Evolutionary conservation across 1,140 invertebrate genomes (phyloP), one percentile per base, ranked within the genome.

Genomic region (Muscidifurax raptorellus): DNA sequence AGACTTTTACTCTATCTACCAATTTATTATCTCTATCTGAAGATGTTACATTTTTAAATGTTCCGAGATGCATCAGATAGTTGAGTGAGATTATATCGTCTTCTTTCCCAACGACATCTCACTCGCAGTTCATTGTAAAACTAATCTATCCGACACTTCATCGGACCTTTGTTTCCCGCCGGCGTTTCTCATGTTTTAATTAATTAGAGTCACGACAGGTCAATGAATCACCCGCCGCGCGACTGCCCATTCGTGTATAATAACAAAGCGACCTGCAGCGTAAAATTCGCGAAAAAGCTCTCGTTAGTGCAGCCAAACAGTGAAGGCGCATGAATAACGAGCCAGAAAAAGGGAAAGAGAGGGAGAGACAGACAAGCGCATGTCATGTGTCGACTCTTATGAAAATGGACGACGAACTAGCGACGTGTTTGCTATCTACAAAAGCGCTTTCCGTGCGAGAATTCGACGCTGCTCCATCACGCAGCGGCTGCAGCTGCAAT

Each of bases 381-480:
- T 27, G 75, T 77, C 75, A 32, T 85, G 78, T 76, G 79, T 84
- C 85, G 83, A 82, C 76, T 81, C 71, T 89, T 89, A 89, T 89
- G 86, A 90, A 89, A 91, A 90, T 91, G 86, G 89, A 90, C 88
- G 84, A 75, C 85, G 87, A 84, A 74, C 74, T 69, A 27, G 66
- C 28, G n/a, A 74, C 85, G 32, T 64, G 82, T 66, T 75, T 77
- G 75, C 76, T 82, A 83, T 88, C 85, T 64, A 28, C 25, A 83
- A 82, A 86, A 82, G 76, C 82, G 78, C 52, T 64, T 36, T 22
- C 47, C n/a, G 27, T 69, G 72, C 66, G 83, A 47, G 76, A 66
- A 79, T 76, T 81, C 69, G 44, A 80, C 40, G 80, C 69, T 64
- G 59, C 82, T 66, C 86, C 28, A 36, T 25, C 30, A 67, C 74